Evolutionary conservation across 2,113 vertebrate genomes (phyloP).

Genomic region (Mastomys coucha): DNA sequence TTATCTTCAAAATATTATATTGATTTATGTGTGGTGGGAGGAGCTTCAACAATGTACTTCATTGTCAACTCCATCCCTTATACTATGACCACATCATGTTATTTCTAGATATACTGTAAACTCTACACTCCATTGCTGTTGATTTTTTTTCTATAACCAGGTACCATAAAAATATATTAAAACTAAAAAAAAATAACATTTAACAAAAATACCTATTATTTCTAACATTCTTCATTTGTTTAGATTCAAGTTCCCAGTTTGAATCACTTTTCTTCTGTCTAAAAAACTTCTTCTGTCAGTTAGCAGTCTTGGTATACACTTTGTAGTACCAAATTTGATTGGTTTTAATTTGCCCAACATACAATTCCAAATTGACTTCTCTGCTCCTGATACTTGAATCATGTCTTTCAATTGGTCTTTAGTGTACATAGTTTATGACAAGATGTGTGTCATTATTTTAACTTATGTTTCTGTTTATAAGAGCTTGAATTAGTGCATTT

Average conservation of each 20-base stretch:
- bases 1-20: conserved; percentile 11
- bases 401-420: background rate
- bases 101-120: background rate
- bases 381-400: background rate
- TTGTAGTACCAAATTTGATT: background rate
- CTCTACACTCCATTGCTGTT: background rate
- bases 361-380: background rate
- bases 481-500: conserved; percentile 41
- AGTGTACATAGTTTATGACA: background rate
- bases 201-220: background rate
- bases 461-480: background rate
- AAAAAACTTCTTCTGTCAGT: background rate
- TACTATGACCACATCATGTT: background rate
- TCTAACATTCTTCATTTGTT: background rate
- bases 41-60: background rate
- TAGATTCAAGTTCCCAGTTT: conserved; percentile 6
- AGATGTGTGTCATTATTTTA: background rate
- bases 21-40: background rate
- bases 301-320: background rate
- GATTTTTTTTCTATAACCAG: background rate
- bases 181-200: background rate
- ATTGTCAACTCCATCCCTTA: background rate
- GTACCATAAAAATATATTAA: conserved; percentile 4
- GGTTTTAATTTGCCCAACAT: background rate
- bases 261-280: background rate